Evolutionary conservation across 1,140 invertebrate species (phyloP).

Genomic region (Atta colombica): DNA sequence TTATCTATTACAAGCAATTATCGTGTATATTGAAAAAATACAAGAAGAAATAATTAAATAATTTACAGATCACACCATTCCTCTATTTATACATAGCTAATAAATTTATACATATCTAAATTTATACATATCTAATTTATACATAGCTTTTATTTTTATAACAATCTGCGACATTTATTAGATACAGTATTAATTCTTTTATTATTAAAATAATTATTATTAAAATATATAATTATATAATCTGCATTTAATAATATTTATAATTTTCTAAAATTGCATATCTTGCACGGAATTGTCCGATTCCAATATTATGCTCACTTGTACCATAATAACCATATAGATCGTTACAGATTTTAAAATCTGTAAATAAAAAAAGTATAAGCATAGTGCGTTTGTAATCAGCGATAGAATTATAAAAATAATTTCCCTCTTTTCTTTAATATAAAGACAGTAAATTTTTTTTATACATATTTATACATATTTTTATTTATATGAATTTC

Average conservation of each 20-base stretch:
- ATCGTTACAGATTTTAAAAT: conserved; percentile 43
- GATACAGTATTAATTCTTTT: no score
- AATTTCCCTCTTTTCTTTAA: not conserved
- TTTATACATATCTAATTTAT: not conserved
- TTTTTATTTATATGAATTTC: not conserved
- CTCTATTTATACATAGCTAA: no score
- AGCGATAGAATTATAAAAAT: not conserved
- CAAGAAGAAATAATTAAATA: not conserved
- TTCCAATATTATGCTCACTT: conserved; percentile 18
- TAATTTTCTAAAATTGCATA: not conserved
- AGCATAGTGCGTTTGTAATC: no score
- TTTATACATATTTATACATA: not conserved
- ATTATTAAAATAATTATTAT: not conserved
- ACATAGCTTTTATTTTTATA: no score
- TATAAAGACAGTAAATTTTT: not conserved
- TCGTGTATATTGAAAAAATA: not conserved
- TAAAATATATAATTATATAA: no score
- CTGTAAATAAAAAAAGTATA: conserved; percentile 16
- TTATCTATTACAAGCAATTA: not conserved
- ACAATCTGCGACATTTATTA: not conserved
- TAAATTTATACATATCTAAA: not conserved
- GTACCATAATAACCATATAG: conserved; percentile 65
- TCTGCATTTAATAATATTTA: no score
- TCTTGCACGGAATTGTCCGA: not conserved
- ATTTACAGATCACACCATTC: not conserved